phyloP scores from a whole-genome alignment of 2,797 vertebrate species.

The Enteromius mattozi region DNA sequence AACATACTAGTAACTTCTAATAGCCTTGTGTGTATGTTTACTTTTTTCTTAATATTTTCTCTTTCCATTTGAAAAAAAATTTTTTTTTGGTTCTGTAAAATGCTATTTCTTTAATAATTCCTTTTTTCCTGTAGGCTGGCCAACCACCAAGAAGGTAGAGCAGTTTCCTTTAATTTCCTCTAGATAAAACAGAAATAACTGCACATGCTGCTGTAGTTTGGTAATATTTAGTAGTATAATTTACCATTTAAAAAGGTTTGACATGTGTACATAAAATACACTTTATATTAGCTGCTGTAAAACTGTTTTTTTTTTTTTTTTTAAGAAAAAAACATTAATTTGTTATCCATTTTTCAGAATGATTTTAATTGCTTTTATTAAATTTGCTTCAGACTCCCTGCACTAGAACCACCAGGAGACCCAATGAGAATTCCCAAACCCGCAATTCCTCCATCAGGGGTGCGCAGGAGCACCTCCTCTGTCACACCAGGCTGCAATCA shows the following conservation, averaged over 20 bases:
- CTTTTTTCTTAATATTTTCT: background rate
- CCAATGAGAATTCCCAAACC: conserved; percentile 65
- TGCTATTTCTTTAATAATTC: background rate
- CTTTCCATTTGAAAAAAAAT: background rate
- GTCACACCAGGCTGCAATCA: conserved; percentile 46
- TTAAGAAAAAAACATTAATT: background rate
- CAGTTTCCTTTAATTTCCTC: background rate
- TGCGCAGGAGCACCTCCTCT: conserved; percentile 71
- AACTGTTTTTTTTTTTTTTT: no score
- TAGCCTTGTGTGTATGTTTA: background rate
- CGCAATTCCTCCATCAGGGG: conserved; percentile 57
- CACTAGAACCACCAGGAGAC: conserved; percentile 54
- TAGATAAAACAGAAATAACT: background rate
- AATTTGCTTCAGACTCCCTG: conserved; percentile 58
- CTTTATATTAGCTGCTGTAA: background rate
- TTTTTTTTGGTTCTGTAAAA: background rate
- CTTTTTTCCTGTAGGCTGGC: conserved; percentile 69
- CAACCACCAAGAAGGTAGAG: conserved; percentile 76
- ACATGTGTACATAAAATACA: background rate
- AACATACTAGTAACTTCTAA: no score
- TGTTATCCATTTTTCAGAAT: background rate
- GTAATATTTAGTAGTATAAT: background rate
- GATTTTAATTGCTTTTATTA: background rate
- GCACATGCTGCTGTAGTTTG: background rate
- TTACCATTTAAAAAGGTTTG: background rate